phyloP scores from a whole-genome alignment of 2,888 invertebrate species.

The Aporophyla nigra region DNA sequence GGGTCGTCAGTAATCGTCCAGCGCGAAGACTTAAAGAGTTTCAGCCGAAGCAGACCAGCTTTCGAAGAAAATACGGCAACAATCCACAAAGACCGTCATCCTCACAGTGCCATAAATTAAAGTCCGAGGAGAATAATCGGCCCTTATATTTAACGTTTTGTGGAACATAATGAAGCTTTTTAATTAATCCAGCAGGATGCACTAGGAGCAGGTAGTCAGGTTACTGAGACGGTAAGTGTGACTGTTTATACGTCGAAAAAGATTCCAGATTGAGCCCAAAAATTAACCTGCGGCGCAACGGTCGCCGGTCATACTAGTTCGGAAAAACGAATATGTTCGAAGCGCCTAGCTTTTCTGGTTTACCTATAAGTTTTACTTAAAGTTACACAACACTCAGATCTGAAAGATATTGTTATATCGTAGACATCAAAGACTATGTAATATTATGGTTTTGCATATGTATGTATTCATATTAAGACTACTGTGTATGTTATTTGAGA shows the following conservation, averaged over 20 bases:
- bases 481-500: constrained; percentile 34
- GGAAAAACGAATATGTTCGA: neutral
- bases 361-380: neutral
- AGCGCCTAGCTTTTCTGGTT: constrained; percentile 5
- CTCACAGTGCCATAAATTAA: too few relatives aligned
- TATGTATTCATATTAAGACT: constrained; percentile 12
- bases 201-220: neutral
- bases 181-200: neutral
- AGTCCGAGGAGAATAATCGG: neutral
- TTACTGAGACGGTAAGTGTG: neutral
- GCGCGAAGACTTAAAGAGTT: neutral
- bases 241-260: neutral
- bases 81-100: neutral
- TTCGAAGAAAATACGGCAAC: neutral
- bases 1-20: neutral
- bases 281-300: neutral
- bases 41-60: too few relatives aligned
- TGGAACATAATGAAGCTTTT: neutral
- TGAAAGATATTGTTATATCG: constrained; percentile 22
- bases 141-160: too few relatives aligned
- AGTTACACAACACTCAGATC: constrained; percentile 21
- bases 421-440: constrained; percentile 12
- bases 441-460: neutral
- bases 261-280: neutral
- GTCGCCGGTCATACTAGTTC: neutral